phyloP scores from a whole-genome alignment of 2,797 vertebrate genomes.

The Danio albolineatus region DNA sequence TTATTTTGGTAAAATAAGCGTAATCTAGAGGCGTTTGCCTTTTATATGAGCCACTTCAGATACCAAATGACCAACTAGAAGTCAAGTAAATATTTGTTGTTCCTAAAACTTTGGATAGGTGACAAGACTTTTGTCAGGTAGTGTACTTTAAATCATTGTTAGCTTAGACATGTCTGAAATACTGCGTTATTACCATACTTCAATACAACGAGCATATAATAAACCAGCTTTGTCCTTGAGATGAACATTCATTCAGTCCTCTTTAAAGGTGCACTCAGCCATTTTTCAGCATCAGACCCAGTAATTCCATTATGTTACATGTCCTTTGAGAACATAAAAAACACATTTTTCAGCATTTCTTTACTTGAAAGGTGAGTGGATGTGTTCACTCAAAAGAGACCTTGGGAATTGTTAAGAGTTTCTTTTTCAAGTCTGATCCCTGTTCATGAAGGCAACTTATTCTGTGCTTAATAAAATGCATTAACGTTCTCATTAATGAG shows the following conservation, averaged over 20 bases:
- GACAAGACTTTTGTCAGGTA: too few relatives aligned
- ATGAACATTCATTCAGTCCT: constrained; percentile 32
- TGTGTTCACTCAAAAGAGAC: constrained; percentile 22
- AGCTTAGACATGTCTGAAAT: constrained; percentile 47
- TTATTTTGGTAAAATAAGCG: too few relatives aligned
- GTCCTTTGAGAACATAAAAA: constrained; percentile 21
- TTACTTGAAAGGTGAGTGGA: constrained; percentile 6
- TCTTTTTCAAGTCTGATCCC: background rate
- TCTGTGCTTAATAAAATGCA: constrained; percentile 33
- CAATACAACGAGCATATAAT: constrained; percentile 38
- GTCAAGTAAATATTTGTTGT: too few relatives aligned
- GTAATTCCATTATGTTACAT: background rate
- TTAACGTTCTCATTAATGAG: constrained; percentile 5
- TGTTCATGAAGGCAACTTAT: constrained; percentile 14
- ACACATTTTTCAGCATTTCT: background rate
- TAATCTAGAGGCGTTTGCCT: too few relatives aligned
- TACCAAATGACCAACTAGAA: too few relatives aligned
- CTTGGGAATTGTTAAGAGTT: background rate
- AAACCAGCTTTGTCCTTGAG: constrained; percentile 28
- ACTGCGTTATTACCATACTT: constrained; percentile 27
- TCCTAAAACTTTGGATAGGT: too few relatives aligned
- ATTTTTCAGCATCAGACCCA: constrained; percentile 28
- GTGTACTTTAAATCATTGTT: constrained; percentile 22
- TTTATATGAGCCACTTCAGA: too few relatives aligned
- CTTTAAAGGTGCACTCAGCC: constrained; percentile 6